Base-by-base conservation (phyloP, 2,888 invertebrate genomes). In the Timema cristinae region DNA sequence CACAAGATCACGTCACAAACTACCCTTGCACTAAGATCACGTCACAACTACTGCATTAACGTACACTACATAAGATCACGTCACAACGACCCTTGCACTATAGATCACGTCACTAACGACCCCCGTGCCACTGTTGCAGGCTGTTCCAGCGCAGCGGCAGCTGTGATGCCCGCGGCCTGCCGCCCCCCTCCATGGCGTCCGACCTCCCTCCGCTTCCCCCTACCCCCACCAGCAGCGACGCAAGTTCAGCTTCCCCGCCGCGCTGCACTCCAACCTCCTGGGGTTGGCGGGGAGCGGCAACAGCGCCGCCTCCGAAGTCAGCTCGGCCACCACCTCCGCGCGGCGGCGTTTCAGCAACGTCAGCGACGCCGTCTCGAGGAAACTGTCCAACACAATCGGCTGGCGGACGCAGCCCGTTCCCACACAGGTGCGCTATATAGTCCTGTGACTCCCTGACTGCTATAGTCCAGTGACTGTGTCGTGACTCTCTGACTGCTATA, bases 311-410 rank as follows among this genome's bases (percentile, higher is more conserved):
- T 16, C 68, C 13, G 72, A 74, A 7, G 76, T 79, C n/a, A 72
- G 79, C 6, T 47, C 47, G 11, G 32, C 32, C 32, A 32, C 32
- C 32, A 32, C 32, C 32, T 81, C 83, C 32, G 82, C 85, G 10
- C 81, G 86, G 16, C 81, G 93, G 52, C 85, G 92, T 56, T 89
- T 93, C 79, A 93, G 93, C 82, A 93, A 92, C 78, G 90, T 90
- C 59, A 87, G 89, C 76, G 90, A 90, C 78, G 87, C 86, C 78
- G 92, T 94, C 7, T 87, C 91, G 47, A 85, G 93, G n/a, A 90
- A 93, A 71, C 84, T 94, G 59, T 93, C 93, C 4, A 91, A 90
- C 68, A 92, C 92, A 16, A 92, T 93, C 73, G 90, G 90, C 77
- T 86, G 87, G 88, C 77, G 85, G 78, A 73, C 82, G 78, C 75